Conservation (phyloP, 1,140 invertebrate genomes). For the Portunus trituberculatus region DNA sequence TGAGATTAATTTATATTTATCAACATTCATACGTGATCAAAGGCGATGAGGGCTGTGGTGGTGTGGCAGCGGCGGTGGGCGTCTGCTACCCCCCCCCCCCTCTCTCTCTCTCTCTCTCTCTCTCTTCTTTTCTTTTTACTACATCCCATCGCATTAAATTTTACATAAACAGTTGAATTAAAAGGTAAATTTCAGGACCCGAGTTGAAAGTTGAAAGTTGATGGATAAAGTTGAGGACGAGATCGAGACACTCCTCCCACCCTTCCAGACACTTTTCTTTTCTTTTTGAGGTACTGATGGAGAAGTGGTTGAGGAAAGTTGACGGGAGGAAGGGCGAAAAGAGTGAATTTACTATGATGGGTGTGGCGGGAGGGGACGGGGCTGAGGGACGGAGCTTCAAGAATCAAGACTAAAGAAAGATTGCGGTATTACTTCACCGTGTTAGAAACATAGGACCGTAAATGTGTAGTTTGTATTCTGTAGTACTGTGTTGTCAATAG, state of each 20-base stretch:
- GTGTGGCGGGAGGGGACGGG: not conserved
- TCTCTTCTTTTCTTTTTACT: not conserved
- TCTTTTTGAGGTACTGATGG: not conserved
- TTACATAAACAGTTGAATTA: constrained; percentile 21
- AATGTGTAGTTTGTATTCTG: too few species aligned
- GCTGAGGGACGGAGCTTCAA: not conserved
- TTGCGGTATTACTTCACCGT: too few species aligned
- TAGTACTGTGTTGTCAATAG: too few species aligned
- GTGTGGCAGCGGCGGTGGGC: not conserved
- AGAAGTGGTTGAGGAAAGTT: not conserved
- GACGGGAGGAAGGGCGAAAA: not conserved
- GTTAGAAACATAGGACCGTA: too few species aligned
- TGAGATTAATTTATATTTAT: constrained; percentile 37
- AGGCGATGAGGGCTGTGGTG: not conserved
- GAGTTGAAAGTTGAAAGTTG: not conserved
- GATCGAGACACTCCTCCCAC: not conserved
- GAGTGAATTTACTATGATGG: too few species aligned
- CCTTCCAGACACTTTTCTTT: not conserved
- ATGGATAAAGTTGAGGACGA: not conserved
- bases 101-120: constrained; percentile 48
- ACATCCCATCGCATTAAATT: not conserved
- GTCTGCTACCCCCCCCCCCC: not conserved
- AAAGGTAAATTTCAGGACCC: not conserved
- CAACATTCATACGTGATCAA: not conserved
- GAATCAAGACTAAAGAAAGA: too few species aligned